Conservation (phyloP, 2,113 vertebrate species). For the Hippoglossus stenolepis region DNA sequence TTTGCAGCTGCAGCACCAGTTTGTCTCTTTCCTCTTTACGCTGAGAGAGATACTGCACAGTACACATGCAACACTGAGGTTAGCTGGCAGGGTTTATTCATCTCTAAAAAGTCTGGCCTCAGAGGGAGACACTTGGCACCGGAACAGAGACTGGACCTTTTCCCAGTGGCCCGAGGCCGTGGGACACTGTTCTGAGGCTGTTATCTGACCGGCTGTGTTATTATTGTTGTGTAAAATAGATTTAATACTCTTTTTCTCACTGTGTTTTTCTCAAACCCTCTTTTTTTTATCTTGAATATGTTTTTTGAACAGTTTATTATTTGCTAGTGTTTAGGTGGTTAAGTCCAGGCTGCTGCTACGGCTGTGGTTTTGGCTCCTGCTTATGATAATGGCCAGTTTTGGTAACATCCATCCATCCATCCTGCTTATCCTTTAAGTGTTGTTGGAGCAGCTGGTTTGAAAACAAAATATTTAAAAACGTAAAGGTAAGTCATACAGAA, state of each 20-base stretch:
- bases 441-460: no score
- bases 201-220: constrained; percentile 29
- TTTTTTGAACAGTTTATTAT: neutral
- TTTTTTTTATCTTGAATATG: neutral
- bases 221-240: constrained; percentile 15
- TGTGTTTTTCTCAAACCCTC: neutral
- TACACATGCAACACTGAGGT: constrained; percentile 28
- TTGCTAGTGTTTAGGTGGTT: neutral
- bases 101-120: constrained; percentile 57
- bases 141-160: constrained; percentile 52
- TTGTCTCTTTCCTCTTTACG: constrained; percentile 6
- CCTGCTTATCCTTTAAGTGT: no score
- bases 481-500: no score
- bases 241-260: constrained; percentile 3
- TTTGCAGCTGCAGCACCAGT: constrained; percentile 16
- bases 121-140: constrained; percentile 57
- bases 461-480: no score
- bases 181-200: constrained; percentile 17
- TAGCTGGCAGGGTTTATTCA: constrained; percentile 46
- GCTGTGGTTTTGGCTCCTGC: neutral
- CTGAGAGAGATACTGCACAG: constrained; percentile 31
- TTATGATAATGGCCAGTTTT: neutral
- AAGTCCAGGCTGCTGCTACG: neutral
- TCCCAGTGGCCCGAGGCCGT: constrained; percentile 32
- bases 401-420: no score